Base-by-base conservation (phyloP, 2,888 invertebrate genomes). In the Pammene aurita region DNA sequence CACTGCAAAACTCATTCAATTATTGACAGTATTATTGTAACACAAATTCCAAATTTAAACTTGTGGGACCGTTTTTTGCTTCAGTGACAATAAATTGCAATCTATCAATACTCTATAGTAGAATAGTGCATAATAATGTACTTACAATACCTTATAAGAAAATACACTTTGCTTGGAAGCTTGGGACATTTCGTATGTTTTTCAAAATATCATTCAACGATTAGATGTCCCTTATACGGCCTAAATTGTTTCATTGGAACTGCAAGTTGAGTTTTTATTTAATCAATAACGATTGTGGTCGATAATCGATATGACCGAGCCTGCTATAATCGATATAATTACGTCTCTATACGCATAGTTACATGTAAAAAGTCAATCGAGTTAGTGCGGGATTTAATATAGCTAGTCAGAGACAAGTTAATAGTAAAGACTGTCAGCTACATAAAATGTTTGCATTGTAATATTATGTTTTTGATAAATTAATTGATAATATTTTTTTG, bases 181-280 rank as follows among this genome's bases (percentile, higher is more conserved):
- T 14, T 38, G 10, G 38, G 48, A 11, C 16, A 16, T 44, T 58
- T 44, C 38, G 5, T 50, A 5, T 38, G 38, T 35, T 1, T n/a
- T 11, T n/a, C n/a, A 18, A 41, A 50, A 41, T 35, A n/a, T 18
- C 61, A 41, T 71, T 72, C 78, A 80, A 77, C 78, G 73, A 78
- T 64, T 78, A 72, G 76, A 73, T 73, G 75, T 79, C 77, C 79
- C 77, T 71, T 80, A 73, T 76, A 76, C 61, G 77, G 77, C 74
- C 72, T 75, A 65, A 76, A 76, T 76, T 79, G 67, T 72, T 73
- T 66, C 73, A 78, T 76, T 73, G 75, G 73, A 67, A 61, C 79
- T 73, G 76, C n/a, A 76, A 74, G 71, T 73, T 62, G 48, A 67
- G 74, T 67, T 72, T 74, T 72, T 67, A 67, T 72, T 67, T 66